These are phyloP conservation scores for Ammospiza nelsoni DNA, from an alignment of 2,113 vertebrate species.

Conservation along the genomic window DNA sequence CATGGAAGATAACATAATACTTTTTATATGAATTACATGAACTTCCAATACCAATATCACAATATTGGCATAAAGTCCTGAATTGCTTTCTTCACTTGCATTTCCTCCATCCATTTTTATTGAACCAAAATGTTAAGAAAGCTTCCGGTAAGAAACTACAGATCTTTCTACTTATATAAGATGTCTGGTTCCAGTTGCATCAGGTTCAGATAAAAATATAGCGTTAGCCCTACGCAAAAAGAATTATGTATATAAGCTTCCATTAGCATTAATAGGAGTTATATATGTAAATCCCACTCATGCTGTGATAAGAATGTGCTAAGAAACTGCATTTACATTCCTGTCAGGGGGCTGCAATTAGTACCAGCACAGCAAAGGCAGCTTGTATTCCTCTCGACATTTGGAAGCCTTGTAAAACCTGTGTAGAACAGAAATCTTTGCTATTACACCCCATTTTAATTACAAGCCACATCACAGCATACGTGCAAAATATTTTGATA, in stretches of 20 bases:
- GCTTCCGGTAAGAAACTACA: not conserved
- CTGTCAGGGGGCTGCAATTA: slow-evolving; percentile 60
- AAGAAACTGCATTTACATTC: slow-evolving; percentile 56
- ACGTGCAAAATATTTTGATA: not conserved
- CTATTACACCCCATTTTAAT: not conserved
- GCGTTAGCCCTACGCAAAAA: not conserved
- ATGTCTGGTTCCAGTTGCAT: slow-evolving; percentile 16
- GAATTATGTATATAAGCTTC: slow-evolving; percentile 16
- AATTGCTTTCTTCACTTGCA: not conserved
- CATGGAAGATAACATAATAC: not conserved
- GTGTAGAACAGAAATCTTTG: not conserved
- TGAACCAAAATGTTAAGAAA: not conserved
- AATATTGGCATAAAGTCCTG: not conserved
- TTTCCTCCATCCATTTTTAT: not conserved
- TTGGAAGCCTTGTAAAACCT: slow-evolving; percentile 36
- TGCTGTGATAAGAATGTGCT: slow-evolving; percentile 50
- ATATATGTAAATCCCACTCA: slow-evolving; percentile 62
- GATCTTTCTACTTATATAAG: not conserved
- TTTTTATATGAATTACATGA: not conserved
- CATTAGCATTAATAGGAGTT: slow-evolving; percentile 66
- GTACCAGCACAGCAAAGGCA: slow-evolving; percentile 12
- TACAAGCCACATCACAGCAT: not conserved
- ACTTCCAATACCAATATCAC: not conserved
- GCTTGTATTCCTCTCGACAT: not conserved
- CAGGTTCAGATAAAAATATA: slow-evolving; percentile 54